Evolutionary conservation across 2,888 invertebrate species (phyloP).

Genomic region (Diabrotica balteata): DNA sequence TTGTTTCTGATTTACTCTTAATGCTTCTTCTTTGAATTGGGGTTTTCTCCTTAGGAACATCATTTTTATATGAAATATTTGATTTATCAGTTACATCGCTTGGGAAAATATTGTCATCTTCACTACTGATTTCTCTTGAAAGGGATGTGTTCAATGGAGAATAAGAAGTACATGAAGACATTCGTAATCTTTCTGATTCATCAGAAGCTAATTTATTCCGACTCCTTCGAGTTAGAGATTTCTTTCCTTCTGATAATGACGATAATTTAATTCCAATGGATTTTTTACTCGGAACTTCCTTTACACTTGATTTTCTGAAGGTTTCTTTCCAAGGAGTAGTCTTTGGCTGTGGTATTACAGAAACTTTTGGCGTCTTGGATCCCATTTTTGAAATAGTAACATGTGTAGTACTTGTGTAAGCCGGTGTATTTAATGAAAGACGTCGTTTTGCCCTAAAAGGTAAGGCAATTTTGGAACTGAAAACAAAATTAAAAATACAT

Average conservation of each 20-base stretch:
- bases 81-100: neutral
- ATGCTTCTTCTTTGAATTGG: too few relatives aligned
- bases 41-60: too few relatives aligned
- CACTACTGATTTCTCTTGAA: neutral
- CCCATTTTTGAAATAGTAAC: neutral
- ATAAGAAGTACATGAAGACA: constrained; percentile 17
- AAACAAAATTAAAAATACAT: too few relatives aligned
- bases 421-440: neutral
- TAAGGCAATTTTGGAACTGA: neutral
- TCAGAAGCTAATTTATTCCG: constrained; percentile 12
- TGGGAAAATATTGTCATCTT: neutral
- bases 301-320: constrained; percentile 18
- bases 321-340: neutral
- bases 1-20: too few relatives aligned
- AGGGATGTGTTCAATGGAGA: constrained; percentile 10
- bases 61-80: neutral
- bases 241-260: constrained; percentile 6
- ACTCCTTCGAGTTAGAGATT: constrained; percentile 8
- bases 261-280: neutral
- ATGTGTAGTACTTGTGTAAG: neutral
- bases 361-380: neutral
- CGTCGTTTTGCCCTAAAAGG: constrained; percentile 5
- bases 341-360: too few relatives aligned
- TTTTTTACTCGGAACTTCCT: neutral
- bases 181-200: constrained; percentile 12